Percentiles rank a stretch among this genome's conserved stretches.
Conservation (phyloP, 2,797 vertebrate species). For the Mormyrus proboscirostris region DNA sequence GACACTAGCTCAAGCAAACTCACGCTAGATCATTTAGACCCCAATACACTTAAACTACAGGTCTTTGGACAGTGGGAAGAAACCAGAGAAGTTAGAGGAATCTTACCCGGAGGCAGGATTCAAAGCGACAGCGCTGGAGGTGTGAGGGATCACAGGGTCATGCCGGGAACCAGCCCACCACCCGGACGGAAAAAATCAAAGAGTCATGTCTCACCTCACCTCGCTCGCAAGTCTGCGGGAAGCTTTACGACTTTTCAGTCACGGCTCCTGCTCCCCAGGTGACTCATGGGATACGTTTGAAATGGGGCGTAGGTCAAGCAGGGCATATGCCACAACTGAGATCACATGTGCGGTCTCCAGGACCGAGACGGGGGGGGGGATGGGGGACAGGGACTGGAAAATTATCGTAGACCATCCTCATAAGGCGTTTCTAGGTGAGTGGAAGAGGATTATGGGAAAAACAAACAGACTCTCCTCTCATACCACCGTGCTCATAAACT, state of each 20-base stretch:
- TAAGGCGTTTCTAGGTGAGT: background rate
- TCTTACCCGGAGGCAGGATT: background rate
- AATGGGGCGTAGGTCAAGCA: background rate
- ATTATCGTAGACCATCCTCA: background rate
- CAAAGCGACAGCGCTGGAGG: background rate
- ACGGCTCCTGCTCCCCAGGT: background rate
- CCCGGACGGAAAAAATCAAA: background rate
- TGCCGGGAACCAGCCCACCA: background rate
- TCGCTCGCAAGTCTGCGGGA: background rate
- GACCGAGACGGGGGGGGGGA: background rate
- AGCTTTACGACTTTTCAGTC: background rate
- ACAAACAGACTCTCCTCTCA: slow-evolving; percentile 13
- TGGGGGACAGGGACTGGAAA: background rate
- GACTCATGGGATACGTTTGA: background rate
- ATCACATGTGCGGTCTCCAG: background rate
- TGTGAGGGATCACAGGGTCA: background rate
- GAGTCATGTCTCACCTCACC: background rate
- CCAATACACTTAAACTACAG: background rate
- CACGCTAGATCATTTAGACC: background rate
- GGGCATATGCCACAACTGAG: background rate
- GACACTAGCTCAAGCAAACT: background rate
- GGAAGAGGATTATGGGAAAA: slow-evolving; percentile 24
- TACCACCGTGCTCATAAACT: background rate
- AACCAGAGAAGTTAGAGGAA: background rate
- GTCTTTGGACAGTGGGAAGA: background rate